Evolutionary conservation across 2,888 invertebrate genomes (phyloP).

Genomic region (Cheilosia vernalis): DNA sequence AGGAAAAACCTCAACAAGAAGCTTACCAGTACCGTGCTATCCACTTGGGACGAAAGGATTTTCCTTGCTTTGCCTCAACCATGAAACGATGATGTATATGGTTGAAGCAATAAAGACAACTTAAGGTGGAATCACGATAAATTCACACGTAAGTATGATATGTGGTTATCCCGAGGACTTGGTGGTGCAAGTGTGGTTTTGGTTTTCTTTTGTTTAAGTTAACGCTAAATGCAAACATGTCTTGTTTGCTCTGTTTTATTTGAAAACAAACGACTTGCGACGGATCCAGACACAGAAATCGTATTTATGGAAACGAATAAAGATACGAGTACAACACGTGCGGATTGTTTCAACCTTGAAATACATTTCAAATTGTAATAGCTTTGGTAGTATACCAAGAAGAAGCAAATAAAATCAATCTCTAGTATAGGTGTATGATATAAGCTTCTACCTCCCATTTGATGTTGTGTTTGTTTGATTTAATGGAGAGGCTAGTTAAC

Average conservation of each 20-base stretch:
- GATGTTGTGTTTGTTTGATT: not conserved
- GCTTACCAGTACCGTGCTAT: constrained; percentile 46
- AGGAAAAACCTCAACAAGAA: constrained; percentile 57
- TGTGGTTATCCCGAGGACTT: constrained; percentile 64
- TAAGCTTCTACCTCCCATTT: not conserved
- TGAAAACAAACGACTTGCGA: constrained; percentile 21
- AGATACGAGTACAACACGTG: constrained; percentile 46
- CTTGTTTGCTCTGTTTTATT: constrained; percentile 20
- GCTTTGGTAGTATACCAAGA: not conserved
- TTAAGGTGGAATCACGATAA: constrained; percentile 73
- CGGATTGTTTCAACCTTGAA: constrained; percentile 56
- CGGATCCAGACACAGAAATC: constrained; percentile 17
- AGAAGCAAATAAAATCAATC: constrained; percentile 36
- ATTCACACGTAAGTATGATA: constrained; percentile 72
- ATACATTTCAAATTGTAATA: constrained; percentile 7
- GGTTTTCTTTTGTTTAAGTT: constrained; percentile 34
- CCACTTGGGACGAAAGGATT: constrained; percentile 51
- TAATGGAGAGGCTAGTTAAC: not conserved
- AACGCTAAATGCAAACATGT: constrained; percentile 49
- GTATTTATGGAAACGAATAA: constrained; percentile 59
- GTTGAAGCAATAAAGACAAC: constrained; percentile 72
- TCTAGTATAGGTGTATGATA: not conserved
- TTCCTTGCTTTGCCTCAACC: constrained; percentile 21
- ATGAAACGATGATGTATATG: constrained; percentile 36
- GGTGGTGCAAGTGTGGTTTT: constrained; percentile 6